A percentile compares a stretch with the other conserved stretches of the same genome.
These are phyloP conservation scores for Chesias legatella DNA, from an alignment of 2,888 invertebrate species.

Conservation along the genomic window DNA sequence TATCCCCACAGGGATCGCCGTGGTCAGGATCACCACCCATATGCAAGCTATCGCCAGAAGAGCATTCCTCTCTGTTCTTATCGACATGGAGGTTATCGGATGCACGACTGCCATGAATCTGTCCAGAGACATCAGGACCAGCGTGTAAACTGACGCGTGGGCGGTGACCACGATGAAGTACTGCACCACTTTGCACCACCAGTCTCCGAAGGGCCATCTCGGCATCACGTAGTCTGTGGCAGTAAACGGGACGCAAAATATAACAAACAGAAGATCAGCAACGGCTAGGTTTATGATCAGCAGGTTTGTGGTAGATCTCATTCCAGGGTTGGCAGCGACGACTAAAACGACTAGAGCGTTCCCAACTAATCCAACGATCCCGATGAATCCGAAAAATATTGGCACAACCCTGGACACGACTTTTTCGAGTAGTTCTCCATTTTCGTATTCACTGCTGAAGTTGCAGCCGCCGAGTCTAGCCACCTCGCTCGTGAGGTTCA, in stretches of 20 bases:
- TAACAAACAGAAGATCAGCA: conserved; percentile 94
- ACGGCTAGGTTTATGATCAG: conserved; percentile 94
- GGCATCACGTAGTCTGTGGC: conserved; percentile 93
- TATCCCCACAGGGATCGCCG: conserved; percentile 88
- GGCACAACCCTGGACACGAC: conserved; percentile 88
- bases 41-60: conserved; percentile 87
- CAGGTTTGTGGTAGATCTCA: conserved; percentile 96
- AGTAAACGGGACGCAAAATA: conserved; percentile 96
- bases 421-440: conserved; percentile 79
- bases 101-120: conserved; percentile 96
- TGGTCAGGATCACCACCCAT: conserved; percentile 90
- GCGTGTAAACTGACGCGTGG: conserved; percentile 95
- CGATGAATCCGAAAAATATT: conserved; percentile 91
- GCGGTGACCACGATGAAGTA: conserved; percentile 96
- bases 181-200: conserved; percentile 94
- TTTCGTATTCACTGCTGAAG: conserved; percentile 64
- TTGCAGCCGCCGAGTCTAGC: conserved; percentile 58
- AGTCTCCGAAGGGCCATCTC: conserved; percentile 94
- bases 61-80: conserved; percentile 91
- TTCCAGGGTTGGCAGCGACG: conserved; percentile 92
- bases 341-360: conserved; percentile 94
- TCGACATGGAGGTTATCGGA: conserved; percentile 92
- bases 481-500: conserved; percentile 62
- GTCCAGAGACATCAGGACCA: conserved; percentile 96
- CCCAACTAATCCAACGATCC: conserved; percentile 92